Conservation (phyloP, 2,888 invertebrate species). For the Epinotia brunnichana region DNA sequence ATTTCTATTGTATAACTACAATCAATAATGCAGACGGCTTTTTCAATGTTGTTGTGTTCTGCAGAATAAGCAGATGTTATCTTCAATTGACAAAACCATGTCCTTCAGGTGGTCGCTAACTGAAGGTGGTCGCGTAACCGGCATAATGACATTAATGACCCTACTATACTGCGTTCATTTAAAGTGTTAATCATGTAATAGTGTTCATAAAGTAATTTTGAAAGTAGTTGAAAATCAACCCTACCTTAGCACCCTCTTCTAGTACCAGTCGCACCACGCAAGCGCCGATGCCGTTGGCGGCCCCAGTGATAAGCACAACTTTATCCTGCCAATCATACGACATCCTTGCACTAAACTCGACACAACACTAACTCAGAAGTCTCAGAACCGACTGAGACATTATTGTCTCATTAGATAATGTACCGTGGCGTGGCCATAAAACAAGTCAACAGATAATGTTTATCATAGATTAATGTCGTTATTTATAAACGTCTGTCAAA, state of each 20-base stretch:
- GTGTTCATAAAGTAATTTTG: no score
- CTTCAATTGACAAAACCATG: no score
- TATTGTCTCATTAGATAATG: constrained; percentile 4
- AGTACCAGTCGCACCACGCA: constrained; percentile 54
- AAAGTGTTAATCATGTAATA: no score
- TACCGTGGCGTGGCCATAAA: neutral
- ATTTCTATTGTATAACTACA: no score
- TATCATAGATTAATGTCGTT: neutral
- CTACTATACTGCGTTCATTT: no score
- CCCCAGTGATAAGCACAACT: constrained; percentile 64
- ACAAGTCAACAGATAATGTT: neutral
- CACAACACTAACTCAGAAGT: constrained; percentile 6
- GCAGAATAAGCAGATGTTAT: no score
- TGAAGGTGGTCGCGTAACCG: no score
- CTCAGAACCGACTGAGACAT: neutral
- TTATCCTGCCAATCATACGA: constrained; percentile 57
- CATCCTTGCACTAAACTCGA: constrained; percentile 41
- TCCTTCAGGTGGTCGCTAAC: no score
- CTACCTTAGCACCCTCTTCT: constrained; percentile 62
- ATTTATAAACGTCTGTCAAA: no score
- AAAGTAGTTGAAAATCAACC: constrained; percentile 36
- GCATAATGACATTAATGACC: no score
- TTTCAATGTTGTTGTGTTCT: no score
- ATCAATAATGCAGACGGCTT: no score
- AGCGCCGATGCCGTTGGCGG: constrained; percentile 63